phyloP scores from a whole-genome alignment of 2,113 vertebrate genomes.

The Desmodus rotundus region DNA sequence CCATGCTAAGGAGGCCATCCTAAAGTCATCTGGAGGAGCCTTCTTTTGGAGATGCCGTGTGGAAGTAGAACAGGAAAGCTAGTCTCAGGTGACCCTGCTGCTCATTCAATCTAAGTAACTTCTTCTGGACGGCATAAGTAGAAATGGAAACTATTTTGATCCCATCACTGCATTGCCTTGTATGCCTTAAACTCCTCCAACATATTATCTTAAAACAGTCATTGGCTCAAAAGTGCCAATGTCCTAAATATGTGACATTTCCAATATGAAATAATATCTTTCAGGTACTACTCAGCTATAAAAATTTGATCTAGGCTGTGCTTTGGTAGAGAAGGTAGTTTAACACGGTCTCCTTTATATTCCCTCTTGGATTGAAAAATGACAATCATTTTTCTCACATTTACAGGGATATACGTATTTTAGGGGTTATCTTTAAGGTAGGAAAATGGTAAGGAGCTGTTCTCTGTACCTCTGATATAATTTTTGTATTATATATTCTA shows the following conservation, averaged over 20 bases:
- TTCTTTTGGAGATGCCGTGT: neutral
- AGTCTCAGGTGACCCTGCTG: too few species aligned
- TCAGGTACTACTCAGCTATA: slow-evolving; percentile 64
- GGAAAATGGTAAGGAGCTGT: neutral
- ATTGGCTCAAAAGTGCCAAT: slow-evolving; percentile 35
- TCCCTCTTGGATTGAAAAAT: neutral
- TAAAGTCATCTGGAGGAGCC: neutral
- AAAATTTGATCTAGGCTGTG: slow-evolving; percentile 58
- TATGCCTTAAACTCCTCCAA: slow-evolving; percentile 5
- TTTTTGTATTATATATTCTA: neutral
- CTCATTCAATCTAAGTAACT: neutral
- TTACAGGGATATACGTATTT: neutral
- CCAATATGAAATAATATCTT: slow-evolving; percentile 59
- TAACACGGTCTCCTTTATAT: slow-evolving; percentile 40
- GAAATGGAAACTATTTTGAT: neutral
- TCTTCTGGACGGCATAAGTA: neutral
- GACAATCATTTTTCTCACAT: neutral
- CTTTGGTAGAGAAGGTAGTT: slow-evolving; percentile 54
- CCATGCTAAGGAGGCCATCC: neutral
- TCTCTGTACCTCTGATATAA: neutral
- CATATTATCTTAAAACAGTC: slow-evolving; percentile 50
- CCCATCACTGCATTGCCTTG: neutral
- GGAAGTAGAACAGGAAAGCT: neutral
- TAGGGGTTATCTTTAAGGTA: neutral
- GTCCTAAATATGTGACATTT: slow-evolving; percentile 65